Evolutionary conservation across 2,113 vertebrate species (phyloP).

Genomic region (Thamnaconus septentrionalis): DNA sequence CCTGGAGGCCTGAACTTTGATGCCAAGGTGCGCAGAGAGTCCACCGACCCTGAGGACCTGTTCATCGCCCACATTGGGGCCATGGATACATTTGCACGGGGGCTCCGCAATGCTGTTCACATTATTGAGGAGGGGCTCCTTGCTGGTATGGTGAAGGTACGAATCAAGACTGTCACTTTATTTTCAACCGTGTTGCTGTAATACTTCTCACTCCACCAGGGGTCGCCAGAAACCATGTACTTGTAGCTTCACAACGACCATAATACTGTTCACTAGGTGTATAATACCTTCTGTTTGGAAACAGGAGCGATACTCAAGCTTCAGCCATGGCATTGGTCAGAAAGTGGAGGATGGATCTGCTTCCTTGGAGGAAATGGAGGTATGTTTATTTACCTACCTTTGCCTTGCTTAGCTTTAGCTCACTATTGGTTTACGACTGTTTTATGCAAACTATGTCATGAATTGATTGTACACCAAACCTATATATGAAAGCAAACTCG

Average conservation of each 20-base stretch:
- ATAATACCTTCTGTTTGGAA: background rate
- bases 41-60: slow-evolving; percentile 68
- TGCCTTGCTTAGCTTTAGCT: too few relatives aligned
- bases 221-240: too few relatives aligned
- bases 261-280: too few relatives aligned
- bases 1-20: slow-evolving; percentile 72
- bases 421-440: background rate
- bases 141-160: slow-evolving; percentile 60
- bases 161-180: slow-evolving; percentile 63
- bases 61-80: slow-evolving; percentile 71
- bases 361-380: slow-evolving; percentile 69
- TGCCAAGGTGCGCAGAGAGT: slow-evolving; percentile 68
- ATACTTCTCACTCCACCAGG: too few relatives aligned
- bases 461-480: too few relatives aligned
- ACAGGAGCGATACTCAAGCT: slow-evolving; percentile 69
- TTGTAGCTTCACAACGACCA: too few relatives aligned
- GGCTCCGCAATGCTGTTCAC: slow-evolving; percentile 62
- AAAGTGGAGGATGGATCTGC: slow-evolving; percentile 62
- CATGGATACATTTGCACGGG: slow-evolving; percentile 72
- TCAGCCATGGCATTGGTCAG: slow-evolving; percentile 59
- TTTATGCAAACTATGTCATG: too few relatives aligned
- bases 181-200: slow-evolving; percentile 37
- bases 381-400: slow-evolving; percentile 28
- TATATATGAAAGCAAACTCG: too few relatives aligned
- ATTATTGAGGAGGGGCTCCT: slow-evolving; percentile 66